A percentile compares a stretch with the other conserved stretches of the same genome.
These are phyloP conservation scores for Brenthis hecate DNA, from an alignment of 2,888 invertebrate species.

Conservation along the genomic window DNA sequence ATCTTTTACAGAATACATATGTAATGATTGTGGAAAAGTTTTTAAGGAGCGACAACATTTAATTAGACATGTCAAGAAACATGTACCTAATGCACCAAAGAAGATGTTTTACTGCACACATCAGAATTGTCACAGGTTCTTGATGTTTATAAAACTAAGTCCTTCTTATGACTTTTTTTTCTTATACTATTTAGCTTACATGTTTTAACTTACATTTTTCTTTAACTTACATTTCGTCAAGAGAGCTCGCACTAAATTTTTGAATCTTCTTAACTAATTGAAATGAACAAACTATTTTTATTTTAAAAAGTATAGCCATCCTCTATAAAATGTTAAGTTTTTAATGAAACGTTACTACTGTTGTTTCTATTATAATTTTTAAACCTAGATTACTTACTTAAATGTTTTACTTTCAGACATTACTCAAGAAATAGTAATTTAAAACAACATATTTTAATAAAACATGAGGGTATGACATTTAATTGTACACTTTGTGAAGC, in stretches of 20 bases:
- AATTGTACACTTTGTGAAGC: constrained; percentile 67
- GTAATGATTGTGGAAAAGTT: constrained; percentile 65
- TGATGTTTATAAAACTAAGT: not conserved
- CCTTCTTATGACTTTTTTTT: too few species aligned
- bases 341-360: too few species aligned
- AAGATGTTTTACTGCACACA: constrained; percentile 60
- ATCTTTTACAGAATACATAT: constrained; percentile 63
- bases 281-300: too few species aligned
- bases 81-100: constrained; percentile 44
- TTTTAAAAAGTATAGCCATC: too few species aligned
- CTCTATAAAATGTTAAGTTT: too few species aligned
- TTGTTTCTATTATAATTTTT: not conserved
- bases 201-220: too few species aligned
- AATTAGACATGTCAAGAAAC: constrained; percentile 63
- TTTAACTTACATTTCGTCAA: too few species aligned
- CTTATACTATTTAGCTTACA: too few species aligned
- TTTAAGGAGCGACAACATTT: constrained; percentile 66
- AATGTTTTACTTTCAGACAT: constrained; percentile 52
- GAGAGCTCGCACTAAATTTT: too few species aligned
- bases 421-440: constrained; percentile 82
- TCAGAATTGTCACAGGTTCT: constrained; percentile 63
- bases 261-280: too few species aligned
- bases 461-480: constrained; percentile 75
- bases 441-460: constrained; percentile 75
- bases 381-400: not conserved